phyloP scores from a whole-genome alignment of 1,140 invertebrate species.

The Hestina assimilis region DNA sequence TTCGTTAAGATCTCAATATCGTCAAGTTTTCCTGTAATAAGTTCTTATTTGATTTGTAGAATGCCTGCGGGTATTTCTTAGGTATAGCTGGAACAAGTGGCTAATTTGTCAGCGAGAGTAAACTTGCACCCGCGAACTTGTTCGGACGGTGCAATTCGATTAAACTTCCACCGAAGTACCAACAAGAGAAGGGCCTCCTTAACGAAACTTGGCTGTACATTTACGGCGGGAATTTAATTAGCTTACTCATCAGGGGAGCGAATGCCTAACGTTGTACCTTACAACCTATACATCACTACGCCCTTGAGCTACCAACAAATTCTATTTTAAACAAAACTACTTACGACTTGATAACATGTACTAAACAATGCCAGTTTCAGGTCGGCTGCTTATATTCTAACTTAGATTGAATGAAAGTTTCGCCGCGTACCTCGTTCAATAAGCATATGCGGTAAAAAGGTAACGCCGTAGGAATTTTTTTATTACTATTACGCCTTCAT shows the following conservation, averaged over 20 bases:
- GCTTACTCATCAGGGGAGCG: conserved; percentile 48
- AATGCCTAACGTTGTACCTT: conserved; percentile 18
- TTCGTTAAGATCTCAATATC: too few relatives aligned
- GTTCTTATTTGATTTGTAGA: conserved; percentile 6
- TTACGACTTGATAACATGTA: conserved; percentile 24
- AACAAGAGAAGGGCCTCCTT: conserved; percentile 61
- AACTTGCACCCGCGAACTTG: conserved; percentile 52
- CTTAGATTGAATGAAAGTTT: conserved; percentile 24
- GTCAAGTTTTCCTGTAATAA: too few relatives aligned
- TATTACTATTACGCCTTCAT: conserved; percentile 23
- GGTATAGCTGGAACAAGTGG: conserved; percentile 48
- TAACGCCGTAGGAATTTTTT: conserved; percentile 6
- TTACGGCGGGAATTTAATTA: conserved; percentile 68
- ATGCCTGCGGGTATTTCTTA: background rate
- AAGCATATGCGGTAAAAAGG: conserved; percentile 23
- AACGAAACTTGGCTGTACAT: conserved; percentile 59
- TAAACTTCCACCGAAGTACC: conserved; percentile 65
- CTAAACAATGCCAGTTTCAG: conserved; percentile 14
- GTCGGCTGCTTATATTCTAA: conserved; percentile 21
- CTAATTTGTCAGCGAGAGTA: conserved; percentile 68
- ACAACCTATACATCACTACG: conserved; percentile 15
- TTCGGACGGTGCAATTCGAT: conserved; percentile 68
- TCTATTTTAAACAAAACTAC: conserved; percentile 29
- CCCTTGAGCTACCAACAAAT: conserved; percentile 25
- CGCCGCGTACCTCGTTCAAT: conserved; percentile 8